phyloP scores from a whole-genome alignment of 2,113 vertebrate species.

The Porphyrio hochstetteri region DNA sequence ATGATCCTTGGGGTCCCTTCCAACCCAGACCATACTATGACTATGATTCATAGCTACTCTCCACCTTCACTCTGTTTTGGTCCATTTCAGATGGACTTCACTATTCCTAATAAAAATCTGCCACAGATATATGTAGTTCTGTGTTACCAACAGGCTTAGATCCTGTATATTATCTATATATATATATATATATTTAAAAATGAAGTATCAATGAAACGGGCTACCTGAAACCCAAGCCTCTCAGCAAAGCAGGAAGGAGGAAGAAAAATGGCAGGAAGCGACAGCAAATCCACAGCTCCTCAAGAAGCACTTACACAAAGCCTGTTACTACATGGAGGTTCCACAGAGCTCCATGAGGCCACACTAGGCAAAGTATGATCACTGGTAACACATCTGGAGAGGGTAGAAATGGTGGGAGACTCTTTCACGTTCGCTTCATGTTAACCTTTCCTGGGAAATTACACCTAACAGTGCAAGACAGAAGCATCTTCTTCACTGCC shows the following conservation, averaged over 20 bases:
- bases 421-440: accelerated
- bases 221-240: neutral
- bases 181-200: neutral
- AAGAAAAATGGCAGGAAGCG: neutral
- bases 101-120: neutral
- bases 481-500: neutral
- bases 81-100: neutral
- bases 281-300: neutral
- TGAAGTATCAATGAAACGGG: neutral
- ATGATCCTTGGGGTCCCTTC: no score
- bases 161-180: neutral
- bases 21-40: no score
- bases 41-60: neutral
- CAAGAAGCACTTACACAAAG: neutral
- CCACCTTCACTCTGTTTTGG: neutral
- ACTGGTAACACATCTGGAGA: neutral
- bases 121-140: neutral
- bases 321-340: neutral
- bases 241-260: neutral
- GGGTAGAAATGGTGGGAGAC: neutral
- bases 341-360: neutral
- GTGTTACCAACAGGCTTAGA: neutral
- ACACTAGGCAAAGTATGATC: neutral
- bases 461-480: neutral
- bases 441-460: neutral